Percentiles rank a stretch among this genome's conserved stretches.
Conservation (phyloP, 2,797 vertebrate genomes). For the Lacerta viridis region DNA sequence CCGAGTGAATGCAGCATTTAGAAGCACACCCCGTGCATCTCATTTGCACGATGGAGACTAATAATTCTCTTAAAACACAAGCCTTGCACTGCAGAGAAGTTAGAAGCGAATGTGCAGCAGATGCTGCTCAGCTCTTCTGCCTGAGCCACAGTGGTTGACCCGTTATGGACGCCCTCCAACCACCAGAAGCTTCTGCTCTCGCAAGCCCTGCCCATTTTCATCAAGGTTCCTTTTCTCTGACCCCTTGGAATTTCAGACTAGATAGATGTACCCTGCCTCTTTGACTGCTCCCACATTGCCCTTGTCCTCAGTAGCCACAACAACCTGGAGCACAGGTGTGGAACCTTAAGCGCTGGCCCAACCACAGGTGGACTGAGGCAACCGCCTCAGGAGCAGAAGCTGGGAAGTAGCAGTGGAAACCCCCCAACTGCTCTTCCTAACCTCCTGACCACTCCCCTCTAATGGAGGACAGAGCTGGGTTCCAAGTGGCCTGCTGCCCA, state of each 20-base stretch:
- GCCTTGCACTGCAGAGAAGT: conserved; percentile 9
- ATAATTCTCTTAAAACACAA: conserved; percentile 13
- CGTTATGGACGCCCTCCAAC: not conserved
- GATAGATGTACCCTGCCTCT: too few relatives aligned
- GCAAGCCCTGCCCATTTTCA: not conserved
- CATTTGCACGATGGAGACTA: conserved; percentile 17
- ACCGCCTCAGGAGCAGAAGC: too few relatives aligned
- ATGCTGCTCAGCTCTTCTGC: not conserved
- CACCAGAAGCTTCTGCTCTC: not conserved
- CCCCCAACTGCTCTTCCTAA: too few relatives aligned
- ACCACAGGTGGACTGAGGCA: too few relatives aligned
- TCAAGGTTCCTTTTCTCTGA: not conserved
- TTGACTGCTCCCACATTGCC: not conserved
- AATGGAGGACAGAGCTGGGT: too few relatives aligned
- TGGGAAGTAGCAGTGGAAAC: too few relatives aligned
- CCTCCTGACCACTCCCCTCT: too few relatives aligned
- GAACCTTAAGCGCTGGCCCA: too few relatives aligned
- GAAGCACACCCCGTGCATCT: conserved; percentile 7
- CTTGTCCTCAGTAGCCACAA: too few relatives aligned
- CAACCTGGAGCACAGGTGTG: too few relatives aligned
- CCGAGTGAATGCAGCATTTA: not conserved
- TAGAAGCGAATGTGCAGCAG: not conserved
- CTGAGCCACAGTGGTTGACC: not conserved
- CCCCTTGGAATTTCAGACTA: not conserved
- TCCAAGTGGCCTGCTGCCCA: too few relatives aligned